phyloP scores from a whole-genome alignment of 1,140 invertebrate species.

The Heterodera carotae region DNA sequence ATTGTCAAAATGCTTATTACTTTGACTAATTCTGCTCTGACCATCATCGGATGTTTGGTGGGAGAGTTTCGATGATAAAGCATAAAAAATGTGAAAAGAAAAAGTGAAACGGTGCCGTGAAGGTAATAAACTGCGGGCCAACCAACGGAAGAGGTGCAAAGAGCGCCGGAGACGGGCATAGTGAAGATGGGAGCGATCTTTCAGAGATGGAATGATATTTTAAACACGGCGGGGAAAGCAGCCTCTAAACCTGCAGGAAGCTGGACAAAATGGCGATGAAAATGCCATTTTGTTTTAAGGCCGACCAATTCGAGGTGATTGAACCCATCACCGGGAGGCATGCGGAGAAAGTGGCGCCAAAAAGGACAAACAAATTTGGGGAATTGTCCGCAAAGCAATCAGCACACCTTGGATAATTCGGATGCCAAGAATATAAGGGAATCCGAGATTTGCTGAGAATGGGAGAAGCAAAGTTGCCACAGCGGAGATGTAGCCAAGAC shows the following conservation, averaged over 20 bases:
- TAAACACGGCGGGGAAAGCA: neutral
- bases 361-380: slow-evolving; percentile 26
- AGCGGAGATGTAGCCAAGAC: slow-evolving; percentile 49
- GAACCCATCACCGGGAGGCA: slow-evolving; percentile 52
- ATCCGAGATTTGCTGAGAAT: slow-evolving; percentile 45
- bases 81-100: slow-evolving; percentile 57
- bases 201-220: slow-evolving; percentile 14
- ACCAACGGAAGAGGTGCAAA: slow-evolving; percentile 47
- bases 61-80: slow-evolving; percentile 57
- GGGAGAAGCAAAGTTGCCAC: slow-evolving; percentile 59
- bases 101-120: slow-evolving; percentile 52
- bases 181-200: slow-evolving; percentile 59
- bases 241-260: slow-evolving; percentile 51
- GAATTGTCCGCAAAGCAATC: neutral
- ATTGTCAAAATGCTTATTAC: slow-evolving; percentile 24
- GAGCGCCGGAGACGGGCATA: slow-evolving; percentile 55
- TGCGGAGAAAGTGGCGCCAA: slow-evolving; percentile 48
- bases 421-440: slow-evolving; percentile 49
- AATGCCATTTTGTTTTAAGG: slow-evolving; percentile 54
- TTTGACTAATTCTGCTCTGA: slow-evolving; percentile 47
- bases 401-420: slow-evolving; percentile 53
- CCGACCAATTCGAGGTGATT: slow-evolving; percentile 54
- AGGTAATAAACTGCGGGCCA: slow-evolving; percentile 56
- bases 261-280: slow-evolving; percentile 54
- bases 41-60: slow-evolving; percentile 48